phyloP scores from a whole-genome alignment of 2,888 invertebrate species.

The Omphaloscelis lunosa region DNA sequence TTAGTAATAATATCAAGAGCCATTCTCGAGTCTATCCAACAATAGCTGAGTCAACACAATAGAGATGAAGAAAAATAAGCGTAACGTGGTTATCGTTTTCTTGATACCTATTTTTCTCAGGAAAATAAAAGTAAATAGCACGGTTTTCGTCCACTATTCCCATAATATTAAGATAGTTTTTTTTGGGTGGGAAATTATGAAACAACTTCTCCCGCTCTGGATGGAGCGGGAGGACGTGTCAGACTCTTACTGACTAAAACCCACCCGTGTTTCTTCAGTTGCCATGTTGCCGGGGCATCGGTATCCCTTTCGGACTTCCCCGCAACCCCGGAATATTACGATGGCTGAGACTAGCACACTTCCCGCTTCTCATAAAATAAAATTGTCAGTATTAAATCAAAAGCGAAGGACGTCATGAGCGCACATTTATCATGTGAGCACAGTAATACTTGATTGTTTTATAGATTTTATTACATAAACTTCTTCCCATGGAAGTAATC shows the following conservation, averaged over 20 bases:
- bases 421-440: constrained; percentile 26
- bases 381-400: constrained; percentile 48
- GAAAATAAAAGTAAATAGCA: not conserved
- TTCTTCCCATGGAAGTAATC: no score
- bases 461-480: not conserved
- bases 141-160: not conserved
- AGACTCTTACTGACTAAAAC: no score
- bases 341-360: constrained; percentile 5
- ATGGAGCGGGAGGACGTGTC: no score
- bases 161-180: not conserved
- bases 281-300: no score
- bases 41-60: not conserved
- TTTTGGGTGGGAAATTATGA: no score
- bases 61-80: not conserved
- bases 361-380: constrained; percentile 12
- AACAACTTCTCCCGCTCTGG: no score
- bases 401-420: constrained; percentile 9
- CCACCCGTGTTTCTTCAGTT: no score
- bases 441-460: not conserved
- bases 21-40: not conserved
- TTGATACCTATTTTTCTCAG: not conserved
- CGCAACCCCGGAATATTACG: no score
- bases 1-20: no score
- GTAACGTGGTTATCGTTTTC: not conserved
- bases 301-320: no score